Base-by-base conservation (phyloP, 1,140 invertebrate species). In the Diplogasteroides magnus region DNA sequence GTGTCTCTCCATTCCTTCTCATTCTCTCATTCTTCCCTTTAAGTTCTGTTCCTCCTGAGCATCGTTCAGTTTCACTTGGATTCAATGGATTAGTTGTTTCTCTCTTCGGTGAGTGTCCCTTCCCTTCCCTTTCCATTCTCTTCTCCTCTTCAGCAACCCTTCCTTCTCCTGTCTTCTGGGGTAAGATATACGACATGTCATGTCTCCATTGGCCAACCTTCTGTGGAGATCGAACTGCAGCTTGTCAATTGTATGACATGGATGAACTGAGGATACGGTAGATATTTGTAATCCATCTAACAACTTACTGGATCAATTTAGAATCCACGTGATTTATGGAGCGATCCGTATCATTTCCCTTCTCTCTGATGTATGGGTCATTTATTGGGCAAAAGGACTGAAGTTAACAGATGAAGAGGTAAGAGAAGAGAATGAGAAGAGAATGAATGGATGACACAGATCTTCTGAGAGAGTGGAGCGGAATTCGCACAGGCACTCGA, bases 151-250 rank as follows among this genome's bases (percentile, higher is more conserved):
- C n/a, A 79, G 81, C 79, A 11, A 83, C 82, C 13, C 77, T 84
- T 3, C 84, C 84, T 2, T 84, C 83, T 25, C 84, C 84, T 1
- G 68, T 85, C 2, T 37, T 84, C 32, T 83, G 84, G 75, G 84
- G 84, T 37, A 74, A 77, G 59, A 76, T 85, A 1, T 77, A 85
- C 27, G 84, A 85, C 62, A 69, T 68, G 19, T 69, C 82, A 15
- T 85, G 84, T 75, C 31, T 82, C 26, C 64, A 83, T 14, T 85
- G 84, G 84, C 73, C 78, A 28, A 71, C 72, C 28, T 62, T 65
- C 3, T 80, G 84, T 48, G 82, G 76, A 31, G 71, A 76, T 19
- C 37, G 37, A 32, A 72, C 63, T 26, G 84, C 84, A 23, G 77
- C 79, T 13, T 85, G 84, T 71, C 68, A 74, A 27, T 61, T 84